These are phyloP conservation scores for Podiceps cristatus DNA, from an alignment of 2,113 vertebrate species.

Conservation along the genomic window DNA sequence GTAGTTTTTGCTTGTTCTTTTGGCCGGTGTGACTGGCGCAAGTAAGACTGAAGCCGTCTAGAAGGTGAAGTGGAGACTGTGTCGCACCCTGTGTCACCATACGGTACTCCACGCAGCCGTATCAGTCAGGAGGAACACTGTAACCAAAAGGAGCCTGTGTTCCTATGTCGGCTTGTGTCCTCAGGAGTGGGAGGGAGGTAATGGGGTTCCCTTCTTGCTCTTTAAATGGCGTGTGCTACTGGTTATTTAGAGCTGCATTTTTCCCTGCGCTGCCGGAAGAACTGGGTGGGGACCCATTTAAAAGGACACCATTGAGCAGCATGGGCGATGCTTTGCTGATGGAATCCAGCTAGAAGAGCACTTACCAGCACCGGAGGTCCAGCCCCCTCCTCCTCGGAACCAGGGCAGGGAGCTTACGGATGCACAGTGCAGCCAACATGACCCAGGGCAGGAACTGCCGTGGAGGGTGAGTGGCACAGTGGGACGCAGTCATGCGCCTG, in stretches of 20 bases:
- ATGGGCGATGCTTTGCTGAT: neutral
- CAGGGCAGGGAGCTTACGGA: rapidly evolving
- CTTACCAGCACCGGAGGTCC: neutral
- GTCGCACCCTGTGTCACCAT: neutral
- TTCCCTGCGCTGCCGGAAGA: neutral
- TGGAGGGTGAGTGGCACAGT: neutral
- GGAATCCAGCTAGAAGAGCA: neutral
- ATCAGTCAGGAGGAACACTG: neutral
- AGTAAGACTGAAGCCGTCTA: neutral
- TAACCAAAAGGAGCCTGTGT: neutral
- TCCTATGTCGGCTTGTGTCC: neutral
- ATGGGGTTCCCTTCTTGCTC: neutral
- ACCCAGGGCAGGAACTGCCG: neutral
- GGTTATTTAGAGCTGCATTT: neutral
- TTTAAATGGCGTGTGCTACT: neutral
- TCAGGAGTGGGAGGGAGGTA: neutral
- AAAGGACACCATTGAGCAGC: neutral
- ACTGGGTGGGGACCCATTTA: neutral
- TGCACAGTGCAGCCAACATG: neutral
- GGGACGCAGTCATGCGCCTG: neutral
- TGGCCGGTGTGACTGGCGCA: neutral
- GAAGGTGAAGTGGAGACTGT: neutral
- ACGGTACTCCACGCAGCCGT: neutral
- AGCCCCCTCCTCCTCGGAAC: neutral
- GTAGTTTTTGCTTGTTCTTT: neutral